These are phyloP conservation scores for Drosophila kanapiae DNA, from an alignment of 1,140 invertebrate species.

Conservation along the genomic window DNA sequence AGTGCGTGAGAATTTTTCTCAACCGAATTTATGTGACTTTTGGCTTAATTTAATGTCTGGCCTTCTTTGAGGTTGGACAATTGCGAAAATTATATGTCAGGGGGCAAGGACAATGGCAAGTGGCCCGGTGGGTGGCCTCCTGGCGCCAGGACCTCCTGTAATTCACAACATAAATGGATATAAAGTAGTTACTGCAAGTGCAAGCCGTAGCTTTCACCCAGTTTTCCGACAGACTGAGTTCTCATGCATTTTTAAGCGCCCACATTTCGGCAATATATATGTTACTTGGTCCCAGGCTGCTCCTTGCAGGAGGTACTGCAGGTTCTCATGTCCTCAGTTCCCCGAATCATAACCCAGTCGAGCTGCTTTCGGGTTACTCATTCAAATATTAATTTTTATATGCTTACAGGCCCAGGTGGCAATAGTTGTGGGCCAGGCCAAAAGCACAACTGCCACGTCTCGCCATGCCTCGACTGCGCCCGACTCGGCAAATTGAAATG, in stretches of 20 bases:
- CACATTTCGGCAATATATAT: constrained; percentile 58
- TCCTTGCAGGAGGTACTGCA: constrained; percentile 4
- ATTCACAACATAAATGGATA: constrained; percentile 72
- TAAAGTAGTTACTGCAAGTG: constrained; percentile 42
- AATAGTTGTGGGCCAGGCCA: constrained; percentile 18
- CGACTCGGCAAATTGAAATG: constrained; percentile 74
- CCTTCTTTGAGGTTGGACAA: constrained; percentile 52
- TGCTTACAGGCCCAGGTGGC: constrained; percentile 55
- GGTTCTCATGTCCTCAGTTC: constrained; percentile 1
- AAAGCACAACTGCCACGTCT: constrained; percentile 45
- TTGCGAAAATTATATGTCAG: constrained; percentile 61
- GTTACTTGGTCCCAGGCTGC: constrained; percentile 28
- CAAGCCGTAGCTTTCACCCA: constrained; percentile 61
- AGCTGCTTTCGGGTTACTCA: constrained; percentile 56
- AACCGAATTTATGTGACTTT: constrained; percentile 61
- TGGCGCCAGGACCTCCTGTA: constrained; percentile 63
- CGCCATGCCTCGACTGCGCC: constrained; percentile 6
- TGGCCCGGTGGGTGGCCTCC: constrained; percentile 47
- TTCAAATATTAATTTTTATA: constrained; percentile 82
- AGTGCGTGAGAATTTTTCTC: constrained; percentile 74
- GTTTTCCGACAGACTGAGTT: constrained; percentile 62
- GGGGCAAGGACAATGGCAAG: constrained; percentile 18
- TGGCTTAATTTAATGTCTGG: constrained; percentile 49
- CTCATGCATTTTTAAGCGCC: constrained; percentile 74
- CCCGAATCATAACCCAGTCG: constrained; percentile 56